Evolutionary conservation across 2,797 vertebrate species (phyloP).

Genomic region (Danionella dracula): DNA sequence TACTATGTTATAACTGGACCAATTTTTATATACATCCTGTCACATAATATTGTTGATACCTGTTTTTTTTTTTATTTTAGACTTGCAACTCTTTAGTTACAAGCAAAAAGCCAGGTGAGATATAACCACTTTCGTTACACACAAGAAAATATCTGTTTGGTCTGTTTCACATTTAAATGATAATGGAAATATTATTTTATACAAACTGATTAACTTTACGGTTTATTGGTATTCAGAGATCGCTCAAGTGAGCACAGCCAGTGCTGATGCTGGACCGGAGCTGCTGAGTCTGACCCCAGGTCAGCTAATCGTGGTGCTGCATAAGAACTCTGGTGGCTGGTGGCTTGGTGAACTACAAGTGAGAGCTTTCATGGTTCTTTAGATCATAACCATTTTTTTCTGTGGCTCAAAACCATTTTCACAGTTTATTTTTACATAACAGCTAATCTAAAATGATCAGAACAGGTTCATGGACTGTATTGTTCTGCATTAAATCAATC

Average conservation of each 20-base stretch:
- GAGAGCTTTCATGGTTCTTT: constrained; percentile 29
- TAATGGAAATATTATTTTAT: no score
- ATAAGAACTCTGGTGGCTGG: constrained; percentile 87
- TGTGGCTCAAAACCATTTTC: no score
- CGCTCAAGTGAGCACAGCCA: constrained; percentile 80
- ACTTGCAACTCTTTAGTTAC: constrained; percentile 69
- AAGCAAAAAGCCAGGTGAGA: constrained; percentile 84
- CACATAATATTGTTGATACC: background rate
- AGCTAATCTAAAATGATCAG: no score
- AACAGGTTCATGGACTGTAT: no score
- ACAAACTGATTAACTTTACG: background rate
- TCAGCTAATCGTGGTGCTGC: constrained; percentile 88
- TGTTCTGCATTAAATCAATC: no score
- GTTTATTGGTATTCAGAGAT: constrained; percentile 72
- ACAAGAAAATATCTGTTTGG: background rate
- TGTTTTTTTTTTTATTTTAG: constrained; percentile 59
- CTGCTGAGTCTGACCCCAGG: constrained; percentile 84
- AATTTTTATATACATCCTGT: no score
- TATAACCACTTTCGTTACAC: background rate
- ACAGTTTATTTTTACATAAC: no score
- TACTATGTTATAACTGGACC: no score
- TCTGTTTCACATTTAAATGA: background rate
- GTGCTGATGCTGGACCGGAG: constrained; percentile 73
- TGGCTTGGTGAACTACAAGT: constrained; percentile 98
- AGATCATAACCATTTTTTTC: no score